Evolutionary conservation across 2,888 invertebrate species (phyloP).

Genomic region (Diaperis boleti): DNA sequence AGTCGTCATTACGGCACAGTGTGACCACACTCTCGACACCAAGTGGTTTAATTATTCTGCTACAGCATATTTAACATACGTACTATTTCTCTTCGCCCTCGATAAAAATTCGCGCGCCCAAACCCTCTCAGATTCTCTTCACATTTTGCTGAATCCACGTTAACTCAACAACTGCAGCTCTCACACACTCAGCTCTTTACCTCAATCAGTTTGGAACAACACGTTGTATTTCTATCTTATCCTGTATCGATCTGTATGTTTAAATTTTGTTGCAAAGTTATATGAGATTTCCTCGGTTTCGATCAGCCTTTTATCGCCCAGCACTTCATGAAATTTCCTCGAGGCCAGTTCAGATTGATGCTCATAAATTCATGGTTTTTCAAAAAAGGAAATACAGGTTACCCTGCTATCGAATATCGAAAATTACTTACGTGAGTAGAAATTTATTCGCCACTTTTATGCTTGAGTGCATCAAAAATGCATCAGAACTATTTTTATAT

Average conservation of each 20-base stretch:
- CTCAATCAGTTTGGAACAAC: neutral
- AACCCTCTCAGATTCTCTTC: too few species aligned
- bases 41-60: too few species aligned
- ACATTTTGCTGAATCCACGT: too few species aligned
- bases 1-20: too few species aligned
- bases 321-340: constrained; percentile 15
- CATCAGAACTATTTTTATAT: constrained; percentile 19
- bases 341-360: constrained; percentile 19
- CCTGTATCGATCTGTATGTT: constrained; percentile 1
- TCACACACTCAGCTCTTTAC: constrained; percentile 2
- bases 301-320: constrained; percentile 14
- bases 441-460: constrained; percentile 23
- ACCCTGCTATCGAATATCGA: constrained; percentile 9
- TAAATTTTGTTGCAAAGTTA: constrained; percentile 7
- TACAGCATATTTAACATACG: too few species aligned
- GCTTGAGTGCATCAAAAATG: constrained; percentile 19
- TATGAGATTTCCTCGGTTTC: constrained; percentile 19
- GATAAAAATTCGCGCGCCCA: too few species aligned
- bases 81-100: too few species aligned
- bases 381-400: constrained; percentile 9
- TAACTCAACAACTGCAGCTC: too few species aligned
- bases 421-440: constrained; percentile 27
- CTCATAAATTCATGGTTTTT: constrained; percentile 29
- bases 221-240: neutral
- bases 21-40: too few species aligned